phyloP scores from a whole-genome alignment of 2,888 invertebrate genomes.

The Epistrophella euchroma region DNA sequence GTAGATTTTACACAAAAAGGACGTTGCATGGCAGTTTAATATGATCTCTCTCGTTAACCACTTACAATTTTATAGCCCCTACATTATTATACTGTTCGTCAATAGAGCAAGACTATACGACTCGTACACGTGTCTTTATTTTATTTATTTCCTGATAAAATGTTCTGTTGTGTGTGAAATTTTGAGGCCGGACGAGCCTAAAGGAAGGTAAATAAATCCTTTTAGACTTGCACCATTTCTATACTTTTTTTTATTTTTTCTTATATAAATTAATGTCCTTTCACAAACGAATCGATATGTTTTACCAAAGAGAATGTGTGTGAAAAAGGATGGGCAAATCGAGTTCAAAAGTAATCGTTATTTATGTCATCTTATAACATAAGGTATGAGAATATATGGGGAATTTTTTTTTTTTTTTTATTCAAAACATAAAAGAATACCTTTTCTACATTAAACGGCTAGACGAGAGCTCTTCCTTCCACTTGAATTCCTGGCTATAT shows the following conservation, averaged over 20 bases:
- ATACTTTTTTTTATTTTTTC: slow-evolving; percentile 3
- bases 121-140: not conserved
- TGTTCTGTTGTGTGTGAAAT: not conserved
- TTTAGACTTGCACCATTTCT: not conserved
- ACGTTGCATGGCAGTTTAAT: too few relatives aligned
- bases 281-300: slow-evolving; percentile 45
- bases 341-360: slow-evolving; percentile 58
- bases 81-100: not conserved
- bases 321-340: slow-evolving; percentile 18
- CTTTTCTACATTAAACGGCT: not conserved
- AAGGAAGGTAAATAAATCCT: slow-evolving; percentile 5
- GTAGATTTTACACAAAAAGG: too few relatives aligned
- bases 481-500: not conserved
- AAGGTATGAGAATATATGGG: slow-evolving; percentile 37
- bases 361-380: slow-evolving; percentile 54
- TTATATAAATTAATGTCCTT: slow-evolving; percentile 48
- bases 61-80: too few relatives aligned
- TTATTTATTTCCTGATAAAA: not conserved
- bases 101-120: too few relatives aligned
- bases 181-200: not conserved
- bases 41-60: too few relatives aligned
- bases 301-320: slow-evolving; percentile 21
- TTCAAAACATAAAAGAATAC: not conserved
- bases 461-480: slow-evolving; percentile 2
- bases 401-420: not conserved